phyloP scores from a whole-genome alignment of 2,113 vertebrate genomes.

The mouse (Mus musculus) region GRCm39 chr7:70452501-70453000 shows the following conservation, averaged over 20 bases:
- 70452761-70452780: background rate
- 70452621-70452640: background rate
- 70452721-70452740: background rate
- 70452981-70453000: constrained; percentile 37
- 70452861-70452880: constrained; percentile 42
- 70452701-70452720: background rate
- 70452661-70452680: background rate
- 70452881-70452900: constrained; percentile 30
- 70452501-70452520: background rate
- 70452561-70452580: background rate
- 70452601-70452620: background rate
- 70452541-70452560: background rate
- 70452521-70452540: background rate
- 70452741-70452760: background rate
- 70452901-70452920: background rate
- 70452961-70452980: constrained; percentile 61
- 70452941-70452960: constrained; percentile 26
- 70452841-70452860: background rate
- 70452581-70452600: background rate
- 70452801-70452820: background rate
- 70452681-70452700: background rate
- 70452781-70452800: background rate
- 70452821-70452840: background rate
- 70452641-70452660: background rate
- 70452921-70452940: constrained; percentile 27